A percentile compares a stretch with the other conserved stretches of the same genome.
Conservation (phyloP, 1,140 invertebrate genomes). For the Lepidurus packardi region DNA sequence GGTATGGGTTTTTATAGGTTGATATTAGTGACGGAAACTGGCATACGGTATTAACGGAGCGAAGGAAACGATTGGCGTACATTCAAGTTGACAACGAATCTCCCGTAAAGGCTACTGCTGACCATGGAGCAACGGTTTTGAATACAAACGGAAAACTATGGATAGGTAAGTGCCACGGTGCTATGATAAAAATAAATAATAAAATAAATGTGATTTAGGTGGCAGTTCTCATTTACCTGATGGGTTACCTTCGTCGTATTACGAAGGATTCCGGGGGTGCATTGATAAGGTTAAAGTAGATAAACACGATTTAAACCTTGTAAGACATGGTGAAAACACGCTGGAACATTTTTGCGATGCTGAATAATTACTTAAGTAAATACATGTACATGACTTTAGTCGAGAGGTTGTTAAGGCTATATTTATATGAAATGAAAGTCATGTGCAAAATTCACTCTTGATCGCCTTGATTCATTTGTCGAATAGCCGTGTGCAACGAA, state of each 20-base stretch:
- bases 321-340: constrained; percentile 38
- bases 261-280: constrained; percentile 58
- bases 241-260: constrained; percentile 53
- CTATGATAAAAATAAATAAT: constrained; percentile 24
- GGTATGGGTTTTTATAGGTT: constrained; percentile 45
- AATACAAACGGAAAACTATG: constrained; percentile 68
- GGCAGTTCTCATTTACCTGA: constrained; percentile 52
- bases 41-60: constrained; percentile 61
- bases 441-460: too few species aligned
- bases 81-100: constrained; percentile 61
- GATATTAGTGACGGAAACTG: constrained; percentile 64
- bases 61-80: constrained; percentile 60
- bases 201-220: constrained; percentile 42
- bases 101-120: constrained; percentile 56
- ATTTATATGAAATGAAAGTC: background rate
- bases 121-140: constrained; percentile 58
- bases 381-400: background rate
- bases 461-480: background rate
- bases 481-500: background rate
- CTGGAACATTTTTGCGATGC: constrained; percentile 39
- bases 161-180: constrained; percentile 54
- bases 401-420: background rate
- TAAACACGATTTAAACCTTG: constrained; percentile 40
- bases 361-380: constrained; percentile 27
- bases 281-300: constrained; percentile 54